phyloP scores from a whole-genome alignment of 2,888 invertebrate genomes.

The Cotesia congregata region DNA sequence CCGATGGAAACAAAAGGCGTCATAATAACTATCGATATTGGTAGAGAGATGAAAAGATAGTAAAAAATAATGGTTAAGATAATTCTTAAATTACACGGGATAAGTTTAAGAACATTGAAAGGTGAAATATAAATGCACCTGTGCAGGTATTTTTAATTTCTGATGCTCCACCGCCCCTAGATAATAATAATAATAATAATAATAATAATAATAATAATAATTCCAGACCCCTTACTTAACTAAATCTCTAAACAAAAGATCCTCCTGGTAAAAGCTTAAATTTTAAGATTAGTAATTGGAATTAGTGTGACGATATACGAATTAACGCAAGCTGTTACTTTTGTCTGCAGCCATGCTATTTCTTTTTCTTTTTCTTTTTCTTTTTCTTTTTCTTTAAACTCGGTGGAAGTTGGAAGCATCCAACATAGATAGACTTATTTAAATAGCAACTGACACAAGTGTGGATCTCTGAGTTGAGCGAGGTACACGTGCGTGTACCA shows the following conservation, averaged over 20 bases:
- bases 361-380: neutral
- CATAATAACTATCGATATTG: neutral
- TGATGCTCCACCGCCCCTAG: neutral
- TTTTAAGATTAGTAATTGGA: neutral
- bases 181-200: neutral
- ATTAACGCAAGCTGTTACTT: neutral
- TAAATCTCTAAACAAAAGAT: slow-evolving; percentile 1
- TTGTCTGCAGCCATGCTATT: neutral
- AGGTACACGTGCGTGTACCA: neutral
- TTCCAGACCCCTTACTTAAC: neutral
- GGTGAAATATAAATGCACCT: neutral
- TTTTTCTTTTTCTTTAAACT: neutral
- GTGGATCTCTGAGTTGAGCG: neutral
- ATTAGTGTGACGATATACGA: neutral
- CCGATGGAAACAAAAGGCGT: neutral
- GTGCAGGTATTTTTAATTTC: neutral
- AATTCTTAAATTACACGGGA: neutral
- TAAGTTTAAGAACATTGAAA: neutral
- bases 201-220: neutral
- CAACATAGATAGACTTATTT: neutral
- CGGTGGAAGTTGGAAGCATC: neutral
- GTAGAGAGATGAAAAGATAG: neutral
- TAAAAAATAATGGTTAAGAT: neutral
- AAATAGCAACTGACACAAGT: neutral
- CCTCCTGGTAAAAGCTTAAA: neutral